Conservation (phyloP, 2,113 vertebrate species). For the Gavia stellata region DNA sequence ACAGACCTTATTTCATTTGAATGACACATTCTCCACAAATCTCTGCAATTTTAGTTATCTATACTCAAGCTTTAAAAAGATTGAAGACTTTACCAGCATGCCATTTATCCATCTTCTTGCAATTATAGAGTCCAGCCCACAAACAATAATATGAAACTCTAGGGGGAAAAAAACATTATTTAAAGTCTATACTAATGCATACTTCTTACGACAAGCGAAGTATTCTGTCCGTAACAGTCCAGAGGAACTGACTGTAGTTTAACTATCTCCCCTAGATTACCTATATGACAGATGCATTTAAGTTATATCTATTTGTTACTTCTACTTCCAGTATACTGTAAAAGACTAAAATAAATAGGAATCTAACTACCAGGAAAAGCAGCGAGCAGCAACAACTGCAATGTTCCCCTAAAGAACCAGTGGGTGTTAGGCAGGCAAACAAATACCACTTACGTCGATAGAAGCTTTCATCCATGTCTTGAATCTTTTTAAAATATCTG, state of each 20-base stretch:
- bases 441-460: conserved; percentile 85
- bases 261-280: neutral
- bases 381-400: neutral
- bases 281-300: neutral
- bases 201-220: neutral
- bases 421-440: neutral
- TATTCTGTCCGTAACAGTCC: neutral
- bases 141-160: conserved; percentile 97
- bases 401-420: neutral
- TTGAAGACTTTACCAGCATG: conserved; percentile 83
- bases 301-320: neutral
- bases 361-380: neutral
- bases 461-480: conserved; percentile 92
- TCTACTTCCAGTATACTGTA: neutral
- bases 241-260: neutral
- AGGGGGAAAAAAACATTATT: neutral
- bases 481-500: conserved; percentile 96
- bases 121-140: conserved; percentile 93
- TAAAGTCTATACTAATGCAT: neutral
- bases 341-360: neutral
- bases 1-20: neutral
- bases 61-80: neutral
- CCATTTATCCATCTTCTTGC: conserved; percentile 97
- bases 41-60: neutral
- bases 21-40: neutral